Base-by-base conservation (phyloP, 2,113 vertebrate genomes). In the Nibea albiflora region DNA sequence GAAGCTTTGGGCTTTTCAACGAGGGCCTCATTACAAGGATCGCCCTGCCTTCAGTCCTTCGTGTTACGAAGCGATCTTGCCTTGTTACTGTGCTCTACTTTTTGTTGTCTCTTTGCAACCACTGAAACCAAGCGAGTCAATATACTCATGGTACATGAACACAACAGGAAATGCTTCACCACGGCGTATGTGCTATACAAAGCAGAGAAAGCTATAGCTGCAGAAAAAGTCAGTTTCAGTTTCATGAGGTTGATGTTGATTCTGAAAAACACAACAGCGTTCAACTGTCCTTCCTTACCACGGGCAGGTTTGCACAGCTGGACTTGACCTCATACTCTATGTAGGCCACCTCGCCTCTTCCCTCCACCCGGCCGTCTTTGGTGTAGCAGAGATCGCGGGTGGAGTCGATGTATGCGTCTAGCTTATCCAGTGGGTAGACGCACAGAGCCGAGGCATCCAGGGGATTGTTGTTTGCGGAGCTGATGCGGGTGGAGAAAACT, bases 251-350 rank as follows among this genome's bases (percentile, higher is more conserved):
- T 22, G 44, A 70, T 0, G 49, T 22, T 54, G 7, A 19, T 20
- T 49, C 19, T 53, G n/a, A 20, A 24, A 24, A 17, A 31, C 11
- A 35, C 22, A 15, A 39, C 28, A 72, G 60, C 5, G 56, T 52
- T 42, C 3, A 1, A 4, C 11, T 31, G 35, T 8, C 35, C 35
- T 31, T 77, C 85, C 96, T 96, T 93, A 99, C 98, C 86, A 92
- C 85, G 0, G 96, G 97, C 71, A 99, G 94, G 88, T 96, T 97
- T 72, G 97, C 97, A 17, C 98, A 99, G 94, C 95, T 96, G 22
- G 98, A 99, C 77, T 97, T 98, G 89, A 99, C 98, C 14, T 99
- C 97, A 0, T 99, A 99, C 76, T 99, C 98, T 4, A 99, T 99
- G 90, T 98, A 99, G 0, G 98, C 97, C 84, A 96, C 95, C 85